Conservation (phyloP, 2,113 vertebrate genomes). For the Donacobius atricapilla region DNA sequence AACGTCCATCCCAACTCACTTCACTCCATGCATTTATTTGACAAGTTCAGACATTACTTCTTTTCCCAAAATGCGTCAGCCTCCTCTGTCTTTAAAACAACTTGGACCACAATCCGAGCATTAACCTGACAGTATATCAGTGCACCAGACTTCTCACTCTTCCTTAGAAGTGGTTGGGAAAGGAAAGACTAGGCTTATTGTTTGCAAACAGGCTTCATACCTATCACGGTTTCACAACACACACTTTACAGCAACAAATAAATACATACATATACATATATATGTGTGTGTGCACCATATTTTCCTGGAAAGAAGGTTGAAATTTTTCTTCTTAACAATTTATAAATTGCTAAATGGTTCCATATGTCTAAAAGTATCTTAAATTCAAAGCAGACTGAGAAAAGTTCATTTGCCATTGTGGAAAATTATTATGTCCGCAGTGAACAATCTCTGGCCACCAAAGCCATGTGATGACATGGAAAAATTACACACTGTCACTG, state of each 20-base stretch:
- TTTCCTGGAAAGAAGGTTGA: background rate
- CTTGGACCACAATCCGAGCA: background rate
- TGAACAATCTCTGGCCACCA: background rate
- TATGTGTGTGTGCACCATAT: background rate
- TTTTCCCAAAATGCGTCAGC: background rate
- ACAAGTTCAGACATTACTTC: background rate
- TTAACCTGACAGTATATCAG: background rate
- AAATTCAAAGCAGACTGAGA: background rate
- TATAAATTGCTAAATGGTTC: background rate
- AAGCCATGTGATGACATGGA: background rate
- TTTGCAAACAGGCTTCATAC: background rate
- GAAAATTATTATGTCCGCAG: background rate
- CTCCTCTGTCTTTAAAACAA: background rate
- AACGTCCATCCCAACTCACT: background rate
- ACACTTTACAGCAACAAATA: background rate
- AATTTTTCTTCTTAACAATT: background rate
- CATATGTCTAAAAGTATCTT: background rate
- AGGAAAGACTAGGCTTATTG: background rate
- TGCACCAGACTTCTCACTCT: background rate
- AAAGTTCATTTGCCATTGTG: background rate
- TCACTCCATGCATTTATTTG: background rate
- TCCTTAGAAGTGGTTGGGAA: background rate
- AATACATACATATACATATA: no score
- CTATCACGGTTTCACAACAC: background rate
- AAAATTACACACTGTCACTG: background rate